Percentiles rank a stretch among this genome's conserved stretches.
Conservation (phyloP, 2,797 vertebrate genomes). For the Sebastes melanostomus region DNA sequence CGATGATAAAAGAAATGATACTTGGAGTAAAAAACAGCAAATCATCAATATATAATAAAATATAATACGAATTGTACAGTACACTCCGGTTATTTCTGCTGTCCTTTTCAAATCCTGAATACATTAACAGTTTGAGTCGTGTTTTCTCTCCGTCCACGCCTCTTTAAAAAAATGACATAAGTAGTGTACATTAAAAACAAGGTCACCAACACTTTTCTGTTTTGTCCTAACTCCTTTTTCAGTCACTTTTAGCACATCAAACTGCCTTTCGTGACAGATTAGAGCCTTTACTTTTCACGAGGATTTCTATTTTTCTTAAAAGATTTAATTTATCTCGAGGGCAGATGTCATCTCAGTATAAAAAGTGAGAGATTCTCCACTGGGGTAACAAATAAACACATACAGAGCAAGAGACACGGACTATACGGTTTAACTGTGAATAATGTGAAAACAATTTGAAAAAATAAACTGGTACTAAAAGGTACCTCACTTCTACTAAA, state of each 20-base stretch:
- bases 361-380: constrained; percentile 65
- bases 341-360: constrained; percentile 46
- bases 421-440: constrained; percentile 71
- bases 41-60: constrained; percentile 85
- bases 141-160: constrained; percentile 8
- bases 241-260: constrained; percentile 32
- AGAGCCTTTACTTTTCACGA: neutral
- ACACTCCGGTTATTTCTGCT: constrained; percentile 75
- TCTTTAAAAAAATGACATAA: constrained; percentile 57
- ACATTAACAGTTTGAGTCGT: constrained; percentile 62
- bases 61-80: constrained; percentile 87
- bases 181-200: constrained; percentile 72
- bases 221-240: constrained; percentile 15
- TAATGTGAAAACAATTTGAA: constrained; percentile 68
- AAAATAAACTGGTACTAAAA: constrained; percentile 71
- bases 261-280: constrained; percentile 12
- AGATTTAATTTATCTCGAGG: constrained; percentile 56
- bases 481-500: constrained; percentile 67
- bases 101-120: constrained; percentile 66
- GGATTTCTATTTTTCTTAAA: constrained; percentile 21
- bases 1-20: constrained; percentile 78
- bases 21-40: constrained; percentile 78
- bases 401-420: constrained; percentile 73
- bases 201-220: constrained; percentile 49
- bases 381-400: constrained; percentile 69